Percentiles rank a stretch among this genome's conserved stretches.
These are phyloP conservation scores for Carduelis carduelis DNA, from an alignment of 2,797 vertebrate genomes.

Conservation along the genomic window DNA sequence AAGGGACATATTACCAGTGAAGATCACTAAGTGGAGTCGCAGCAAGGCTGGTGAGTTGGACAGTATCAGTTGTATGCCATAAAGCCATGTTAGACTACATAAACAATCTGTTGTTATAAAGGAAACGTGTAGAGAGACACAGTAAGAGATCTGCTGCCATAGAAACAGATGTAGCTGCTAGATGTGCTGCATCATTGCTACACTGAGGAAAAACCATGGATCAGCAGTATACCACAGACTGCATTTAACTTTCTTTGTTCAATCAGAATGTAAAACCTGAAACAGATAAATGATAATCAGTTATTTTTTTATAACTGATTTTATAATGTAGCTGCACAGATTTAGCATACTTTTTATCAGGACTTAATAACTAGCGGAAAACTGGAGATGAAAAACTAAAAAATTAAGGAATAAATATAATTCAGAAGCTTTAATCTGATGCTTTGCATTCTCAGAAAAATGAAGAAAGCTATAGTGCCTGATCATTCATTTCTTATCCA, in stretches of 20 bases:
- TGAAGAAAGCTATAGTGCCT: neutral
- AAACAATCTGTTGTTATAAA: neutral
- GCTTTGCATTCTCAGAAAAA: neutral
- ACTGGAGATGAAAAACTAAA: neutral
- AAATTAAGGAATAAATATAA: neutral
- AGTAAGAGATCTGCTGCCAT: constrained; percentile 49
- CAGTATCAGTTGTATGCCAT: neutral
- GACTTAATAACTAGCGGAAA: neutral
- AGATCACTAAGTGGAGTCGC: neutral
- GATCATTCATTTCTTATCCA: neutral
- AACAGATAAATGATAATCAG: neutral
- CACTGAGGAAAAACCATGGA: neutral
- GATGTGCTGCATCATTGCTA: neutral
- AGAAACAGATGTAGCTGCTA: constrained; percentile 30
- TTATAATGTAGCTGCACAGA: neutral
- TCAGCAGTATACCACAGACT: neutral
- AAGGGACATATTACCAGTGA: neutral
- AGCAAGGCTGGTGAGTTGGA: neutral
- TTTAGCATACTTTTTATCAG: neutral
- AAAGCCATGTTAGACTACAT: neutral
- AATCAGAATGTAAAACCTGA: neutral
- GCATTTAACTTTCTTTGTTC: neutral
- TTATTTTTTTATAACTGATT: neutral
- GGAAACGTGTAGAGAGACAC: neutral
- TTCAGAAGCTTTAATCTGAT: neutral